Base-by-base conservation (phyloP, 2,888 invertebrate genomes). In the Syrphus vitripennis region DNA sequence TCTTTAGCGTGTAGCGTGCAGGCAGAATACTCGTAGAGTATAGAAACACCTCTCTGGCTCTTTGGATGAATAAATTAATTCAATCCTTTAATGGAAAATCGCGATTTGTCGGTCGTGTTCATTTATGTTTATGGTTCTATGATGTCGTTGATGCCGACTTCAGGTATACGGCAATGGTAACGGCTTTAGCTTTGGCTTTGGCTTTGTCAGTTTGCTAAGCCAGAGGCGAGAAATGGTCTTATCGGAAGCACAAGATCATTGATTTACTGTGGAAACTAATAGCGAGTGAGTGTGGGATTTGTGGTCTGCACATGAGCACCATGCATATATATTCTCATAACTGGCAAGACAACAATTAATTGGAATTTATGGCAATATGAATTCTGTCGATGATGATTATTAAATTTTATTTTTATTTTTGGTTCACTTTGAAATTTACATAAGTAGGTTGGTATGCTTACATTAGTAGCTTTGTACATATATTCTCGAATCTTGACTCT, bases 161-260 rank as follows among this genome's bases (percentile, higher is more conserved):
- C 24, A n/a, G n/a, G 10, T 40, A 37, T 57, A n/a, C n/a, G n/a
- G n/a, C n/a, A n/a, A n/a, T n/a, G n/a, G n/a, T n/a, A n/a, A n/a
- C n/a, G 34, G 21, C 16, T 26, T n/a, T 21, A 12, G 53, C 53
- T 29, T 48, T 16, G 37, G 63, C 14, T 26, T 31, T 21, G 48
- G 34, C 67, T 42, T 63, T n/a, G 70, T n/a, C 16, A 19, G 3
- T 24, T 2, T 10, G 34, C 12, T 24, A 61, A 61, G 55, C 75
- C 70, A 71, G 69, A 78, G 79, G 55, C 67, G 74, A 61, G 37
- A 74, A 78, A 71, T 71, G 42, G 40, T 19, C 37, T 71, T 61
- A 76, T 84, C 76, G 76, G 76, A 84, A 69, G 76, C 84, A 34
- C 76, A 65, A 61, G 71, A 76, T 81, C 84, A 76, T 69, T 81